Evolutionary conservation across 2,113 vertebrate genomes (phyloP).

Genomic region (Solea senegalensis): DNA sequence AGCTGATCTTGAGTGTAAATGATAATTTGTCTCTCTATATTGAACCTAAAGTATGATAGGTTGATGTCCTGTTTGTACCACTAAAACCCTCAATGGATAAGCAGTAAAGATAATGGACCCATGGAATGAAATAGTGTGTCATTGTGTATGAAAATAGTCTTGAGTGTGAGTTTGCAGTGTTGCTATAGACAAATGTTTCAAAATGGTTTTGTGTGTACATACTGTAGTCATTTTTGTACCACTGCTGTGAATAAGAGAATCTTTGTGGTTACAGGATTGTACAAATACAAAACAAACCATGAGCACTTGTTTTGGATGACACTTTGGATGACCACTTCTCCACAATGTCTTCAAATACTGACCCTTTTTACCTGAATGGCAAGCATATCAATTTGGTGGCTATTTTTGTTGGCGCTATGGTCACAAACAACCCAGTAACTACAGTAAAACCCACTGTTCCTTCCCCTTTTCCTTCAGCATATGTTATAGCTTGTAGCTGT

Average conservation of each 20-base stretch:
- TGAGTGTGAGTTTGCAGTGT: neutral
- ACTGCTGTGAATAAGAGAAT: neutral
- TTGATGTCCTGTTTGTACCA: too few relatives aligned
- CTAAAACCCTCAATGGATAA: too few relatives aligned
- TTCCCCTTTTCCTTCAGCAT: slow-evolving; percentile 31
- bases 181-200: too few relatives aligned
- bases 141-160: too few relatives aligned
- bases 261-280: neutral
- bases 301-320: neutral
- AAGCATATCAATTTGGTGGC: neutral
- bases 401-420: slow-evolving; percentile 10
- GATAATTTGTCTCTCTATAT: too few relatives aligned
- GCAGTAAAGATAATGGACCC: too few relatives aligned
- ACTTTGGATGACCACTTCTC: neutral
- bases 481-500: slow-evolving; percentile 28
- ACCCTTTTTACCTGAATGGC: slow-evolving; percentile 2
- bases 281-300: neutral
- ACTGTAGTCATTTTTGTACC: too few relatives aligned
- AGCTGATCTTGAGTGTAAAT: too few relatives aligned
- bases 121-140: too few relatives aligned
- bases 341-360: neutral
- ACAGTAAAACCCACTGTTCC: slow-evolving; percentile 8
- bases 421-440: slow-evolving; percentile 42
- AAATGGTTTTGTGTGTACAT: slow-evolving; percentile 3
- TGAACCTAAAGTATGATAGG: too few relatives aligned